Evolutionary conservation across 2,797 vertebrate genomes (phyloP).

Genomic region (Anguilla anguilla): DNA sequence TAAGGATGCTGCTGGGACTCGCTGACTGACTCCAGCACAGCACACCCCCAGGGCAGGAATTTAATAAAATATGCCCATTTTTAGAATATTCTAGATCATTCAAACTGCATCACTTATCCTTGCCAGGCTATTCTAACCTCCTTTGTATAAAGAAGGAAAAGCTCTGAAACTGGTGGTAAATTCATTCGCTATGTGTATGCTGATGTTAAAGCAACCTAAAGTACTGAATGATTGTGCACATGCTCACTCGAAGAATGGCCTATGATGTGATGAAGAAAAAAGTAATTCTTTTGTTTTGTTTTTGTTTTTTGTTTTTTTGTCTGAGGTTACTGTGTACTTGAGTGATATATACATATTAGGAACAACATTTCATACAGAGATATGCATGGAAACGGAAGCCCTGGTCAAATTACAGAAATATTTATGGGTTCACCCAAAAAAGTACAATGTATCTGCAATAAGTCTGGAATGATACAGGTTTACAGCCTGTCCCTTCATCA

Average conservation of each 20-base stretch:
- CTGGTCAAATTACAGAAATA: not conserved
- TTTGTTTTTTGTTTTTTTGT: not conserved
- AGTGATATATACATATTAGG: not conserved
- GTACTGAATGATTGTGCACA: not conserved
- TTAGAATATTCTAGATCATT: constrained; percentile 11
- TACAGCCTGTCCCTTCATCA: constrained; percentile 4
- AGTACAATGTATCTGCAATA: constrained; percentile 1
- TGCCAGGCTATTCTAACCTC: constrained; percentile 16
- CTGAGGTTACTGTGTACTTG: not conserved
- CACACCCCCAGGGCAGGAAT: not conserved
- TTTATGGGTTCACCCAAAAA: not conserved
- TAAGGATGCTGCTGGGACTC: not conserved
- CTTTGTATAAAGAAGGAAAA: not conserved
- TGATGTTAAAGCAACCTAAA: not conserved
- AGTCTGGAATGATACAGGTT: not conserved
- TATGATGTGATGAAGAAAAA: not conserved
- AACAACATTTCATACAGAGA: not conserved
- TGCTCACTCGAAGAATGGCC: not conserved
- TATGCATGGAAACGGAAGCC: not conserved
- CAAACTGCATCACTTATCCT: constrained; percentile 11
- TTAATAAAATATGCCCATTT: not conserved
- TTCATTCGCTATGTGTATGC: not conserved
- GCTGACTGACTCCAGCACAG: not conserved
- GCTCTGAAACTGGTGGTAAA: not conserved
- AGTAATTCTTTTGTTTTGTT: not conserved